Evolutionary conservation across 2,888 invertebrate genomes (phyloP).

Genomic region (Lochmaea capreae): DNA sequence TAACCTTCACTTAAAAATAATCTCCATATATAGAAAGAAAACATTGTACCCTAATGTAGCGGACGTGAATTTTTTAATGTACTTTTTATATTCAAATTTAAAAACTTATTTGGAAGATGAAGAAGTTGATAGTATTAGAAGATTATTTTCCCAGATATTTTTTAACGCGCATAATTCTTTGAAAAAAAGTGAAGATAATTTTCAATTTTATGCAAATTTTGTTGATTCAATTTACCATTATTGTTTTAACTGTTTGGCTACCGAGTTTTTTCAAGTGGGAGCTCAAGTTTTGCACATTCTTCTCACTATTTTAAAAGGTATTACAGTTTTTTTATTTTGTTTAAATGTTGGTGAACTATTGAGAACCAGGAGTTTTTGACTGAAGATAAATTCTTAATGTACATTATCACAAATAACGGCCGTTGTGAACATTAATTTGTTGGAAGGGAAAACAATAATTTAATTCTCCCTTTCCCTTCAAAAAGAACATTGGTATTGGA

Average conservation of each 20-base stretch:
- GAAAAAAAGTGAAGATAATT: constrained; percentile 34
- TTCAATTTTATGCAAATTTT: constrained; percentile 43
- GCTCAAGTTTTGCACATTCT: constrained; percentile 49
- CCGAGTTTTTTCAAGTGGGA: constrained; percentile 46
- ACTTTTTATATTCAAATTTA: constrained; percentile 43
- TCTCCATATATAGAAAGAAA: constrained; percentile 48
- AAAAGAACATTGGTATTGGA: no score
- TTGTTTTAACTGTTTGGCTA: constrained; percentile 39
- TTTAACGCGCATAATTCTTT: constrained; percentile 42
- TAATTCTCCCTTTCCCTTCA: no score
- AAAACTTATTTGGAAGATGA: constrained; percentile 37
- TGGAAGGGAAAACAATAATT: no score
- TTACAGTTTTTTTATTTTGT: constrained; percentile 1
- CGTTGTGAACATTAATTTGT: no score
- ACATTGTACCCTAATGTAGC: constrained; percentile 39
- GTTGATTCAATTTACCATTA: constrained; percentile 44
- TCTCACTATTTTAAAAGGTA: constrained; percentile 45
- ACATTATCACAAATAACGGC: no score
- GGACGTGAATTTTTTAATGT: constrained; percentile 43
- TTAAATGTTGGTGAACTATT: not conserved
- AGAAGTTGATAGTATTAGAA: constrained; percentile 40
- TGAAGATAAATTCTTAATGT: no score
- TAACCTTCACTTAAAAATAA: constrained; percentile 46
- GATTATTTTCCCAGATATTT: constrained; percentile 48
- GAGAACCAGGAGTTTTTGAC: no score